These are phyloP conservation scores for Hipparchia sbordonii DNA, from an alignment of 2,888 invertebrate genomes.

Conservation along the genomic window DNA sequence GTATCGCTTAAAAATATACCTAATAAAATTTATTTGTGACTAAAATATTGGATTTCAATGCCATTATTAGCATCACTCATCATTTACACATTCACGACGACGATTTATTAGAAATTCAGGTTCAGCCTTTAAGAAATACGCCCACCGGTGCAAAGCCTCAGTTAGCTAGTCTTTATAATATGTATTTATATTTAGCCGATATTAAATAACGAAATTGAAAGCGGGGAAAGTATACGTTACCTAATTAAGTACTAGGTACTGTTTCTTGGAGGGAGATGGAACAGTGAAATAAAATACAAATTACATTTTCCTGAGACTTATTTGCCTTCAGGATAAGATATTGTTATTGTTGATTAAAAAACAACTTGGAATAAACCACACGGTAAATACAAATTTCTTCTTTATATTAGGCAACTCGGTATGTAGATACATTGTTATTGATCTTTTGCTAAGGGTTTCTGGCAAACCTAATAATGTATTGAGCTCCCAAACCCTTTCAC, in stretches of 20 bases:
- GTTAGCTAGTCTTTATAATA: neutral
- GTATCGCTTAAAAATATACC: too few relatives aligned
- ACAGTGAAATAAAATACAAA: slow-evolving; percentile 7
- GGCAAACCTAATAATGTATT: too few relatives aligned
- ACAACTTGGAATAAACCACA: neutral
- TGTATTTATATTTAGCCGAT: neutral
- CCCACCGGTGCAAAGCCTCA: neutral
- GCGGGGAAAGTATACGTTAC: neutral
- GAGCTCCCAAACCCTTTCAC: too few relatives aligned
- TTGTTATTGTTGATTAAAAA: slow-evolving; percentile 3
- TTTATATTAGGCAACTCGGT: neutral
- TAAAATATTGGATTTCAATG: too few relatives aligned
- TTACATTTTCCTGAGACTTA: slow-evolving; percentile 1
- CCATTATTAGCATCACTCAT: too few relatives aligned
- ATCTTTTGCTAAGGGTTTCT: neutral
- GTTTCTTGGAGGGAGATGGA: neutral
- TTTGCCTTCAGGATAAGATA: slow-evolving; percentile 2
- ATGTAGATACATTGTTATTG: too few relatives aligned
- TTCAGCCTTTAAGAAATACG: neutral
- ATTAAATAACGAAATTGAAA: neutral
- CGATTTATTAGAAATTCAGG: too few relatives aligned
- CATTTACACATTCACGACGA: too few relatives aligned
- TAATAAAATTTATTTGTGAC: too few relatives aligned
- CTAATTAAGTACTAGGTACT: neutral
- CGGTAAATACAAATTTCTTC: neutral